phyloP scores from a whole-genome alignment of 2,797 vertebrate species.

The Gallinago nigripennis region DNA sequence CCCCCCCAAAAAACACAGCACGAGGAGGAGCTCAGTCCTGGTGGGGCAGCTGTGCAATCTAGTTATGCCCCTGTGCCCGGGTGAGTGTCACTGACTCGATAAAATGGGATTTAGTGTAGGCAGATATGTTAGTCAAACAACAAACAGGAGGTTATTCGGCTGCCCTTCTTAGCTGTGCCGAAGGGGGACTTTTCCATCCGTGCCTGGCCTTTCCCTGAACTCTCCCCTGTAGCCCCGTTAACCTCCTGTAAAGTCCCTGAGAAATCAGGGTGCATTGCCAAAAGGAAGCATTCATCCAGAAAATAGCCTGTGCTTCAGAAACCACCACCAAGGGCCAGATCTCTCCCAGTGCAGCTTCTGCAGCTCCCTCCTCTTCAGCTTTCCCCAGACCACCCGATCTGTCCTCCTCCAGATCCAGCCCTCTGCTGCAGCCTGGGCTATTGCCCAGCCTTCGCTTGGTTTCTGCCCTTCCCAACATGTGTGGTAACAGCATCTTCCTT shows the following conservation, averaged over 20 bases:
- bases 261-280: background rate
- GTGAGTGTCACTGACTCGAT: background rate
- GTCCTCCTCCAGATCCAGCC: background rate
- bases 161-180: fast-evolving
- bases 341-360: background rate
- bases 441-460: background rate
- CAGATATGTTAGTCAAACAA: background rate
- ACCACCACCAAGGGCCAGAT: background rate
- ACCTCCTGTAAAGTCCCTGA: background rate
- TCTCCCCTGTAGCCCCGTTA: background rate
- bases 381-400: background rate
- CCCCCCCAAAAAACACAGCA: background rate
- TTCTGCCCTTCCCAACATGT: background rate
- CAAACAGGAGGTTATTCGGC: background rate
- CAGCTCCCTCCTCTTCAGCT: background rate
- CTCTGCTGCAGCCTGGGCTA: background rate
- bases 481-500: background rate
- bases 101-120: background rate
- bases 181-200: background rate
- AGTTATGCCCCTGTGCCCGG: background rate
- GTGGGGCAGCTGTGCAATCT: fast-evolving
- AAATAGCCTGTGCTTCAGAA: background rate
- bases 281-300: background rate
- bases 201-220: background rate
- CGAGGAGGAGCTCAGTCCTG: background rate